Conservation (phyloP, 2,888 invertebrate species). For the Tryphoninae sp. region DNA sequence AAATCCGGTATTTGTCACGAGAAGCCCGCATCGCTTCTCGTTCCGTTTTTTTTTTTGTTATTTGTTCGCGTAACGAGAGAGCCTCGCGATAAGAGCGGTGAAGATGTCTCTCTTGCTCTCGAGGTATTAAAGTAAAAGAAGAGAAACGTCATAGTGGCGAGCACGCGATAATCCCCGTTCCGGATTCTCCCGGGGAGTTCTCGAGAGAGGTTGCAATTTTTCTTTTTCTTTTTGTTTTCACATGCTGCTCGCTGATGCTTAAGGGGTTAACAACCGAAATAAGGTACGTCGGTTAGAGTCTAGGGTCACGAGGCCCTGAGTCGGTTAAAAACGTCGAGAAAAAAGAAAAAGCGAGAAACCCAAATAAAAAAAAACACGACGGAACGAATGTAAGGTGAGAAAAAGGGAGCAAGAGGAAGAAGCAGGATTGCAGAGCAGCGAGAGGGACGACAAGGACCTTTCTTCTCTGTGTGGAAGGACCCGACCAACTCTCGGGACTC, state of each 20-base stretch:
- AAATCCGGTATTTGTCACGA: conserved; percentile 58
- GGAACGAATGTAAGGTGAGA: conserved; percentile 51
- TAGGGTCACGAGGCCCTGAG: conserved; percentile 50
- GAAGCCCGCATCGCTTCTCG: conserved; percentile 48
- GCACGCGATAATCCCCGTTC: conserved; percentile 59
- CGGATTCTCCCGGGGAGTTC: conserved; percentile 61
- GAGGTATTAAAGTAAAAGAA: conserved; percentile 15
- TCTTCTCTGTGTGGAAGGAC: conserved; percentile 14
- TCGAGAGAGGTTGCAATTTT: conserved; percentile 32
- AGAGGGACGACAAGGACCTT: conserved; percentile 23
- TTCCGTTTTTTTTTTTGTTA: conserved; percentile 5
- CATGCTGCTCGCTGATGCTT: conserved; percentile 28
- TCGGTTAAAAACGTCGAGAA: conserved; percentile 36
- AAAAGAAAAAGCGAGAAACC: conserved; percentile 12
- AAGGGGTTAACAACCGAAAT: conserved; percentile 71
- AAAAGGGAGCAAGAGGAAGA: conserved; percentile 36
- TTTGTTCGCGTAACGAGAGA: conserved; percentile 43
- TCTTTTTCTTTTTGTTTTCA: background rate
- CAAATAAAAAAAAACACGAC: background rate
- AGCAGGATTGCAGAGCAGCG: conserved; percentile 24
- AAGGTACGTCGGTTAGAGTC: conserved; percentile 54
- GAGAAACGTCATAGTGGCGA: conserved; percentile 33
- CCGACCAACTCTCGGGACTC: conserved; percentile 10
- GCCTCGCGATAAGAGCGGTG: conserved; percentile 35
- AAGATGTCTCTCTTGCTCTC: background rate